A percentile compares a stretch with the other conserved stretches of the same genome.
These are phyloP conservation scores for Pteronotus mesoamericanus DNA, from an alignment of 2,797 vertebrate genomes.

Conservation along the genomic window DNA sequence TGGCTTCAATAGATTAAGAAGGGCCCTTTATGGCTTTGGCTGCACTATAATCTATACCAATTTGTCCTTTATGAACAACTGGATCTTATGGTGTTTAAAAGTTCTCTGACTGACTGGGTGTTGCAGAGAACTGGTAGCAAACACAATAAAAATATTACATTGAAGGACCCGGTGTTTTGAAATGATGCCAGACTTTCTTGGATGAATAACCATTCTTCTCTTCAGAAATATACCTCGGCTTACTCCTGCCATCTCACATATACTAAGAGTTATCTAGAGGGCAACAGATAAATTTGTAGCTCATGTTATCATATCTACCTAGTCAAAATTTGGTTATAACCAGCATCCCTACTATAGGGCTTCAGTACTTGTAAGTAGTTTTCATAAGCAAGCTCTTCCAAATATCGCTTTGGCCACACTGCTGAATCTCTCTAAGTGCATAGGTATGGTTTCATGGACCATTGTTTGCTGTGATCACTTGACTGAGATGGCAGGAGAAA, in stretches of 20 bases:
- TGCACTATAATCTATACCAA: background rate
- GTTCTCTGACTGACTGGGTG: background rate
- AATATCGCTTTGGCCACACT: background rate
- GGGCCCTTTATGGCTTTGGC: background rate
- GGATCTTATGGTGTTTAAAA: background rate
- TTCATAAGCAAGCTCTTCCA: background rate
- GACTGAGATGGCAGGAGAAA: background rate
- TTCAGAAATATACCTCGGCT: background rate
- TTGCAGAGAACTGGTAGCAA: background rate
- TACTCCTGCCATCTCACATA: background rate
- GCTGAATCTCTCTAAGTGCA: background rate
- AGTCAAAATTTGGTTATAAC: background rate
- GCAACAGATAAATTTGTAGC: background rate
- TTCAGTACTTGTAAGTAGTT: background rate
- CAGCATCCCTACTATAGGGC: background rate
- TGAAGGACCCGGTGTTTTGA: background rate
- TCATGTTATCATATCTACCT: background rate
- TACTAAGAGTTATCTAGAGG: background rate
- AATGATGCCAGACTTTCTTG: background rate
- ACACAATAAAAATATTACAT: background rate
- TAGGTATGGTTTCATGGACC: background rate
- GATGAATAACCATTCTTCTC: background rate
- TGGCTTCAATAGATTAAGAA: background rate
- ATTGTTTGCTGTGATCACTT: background rate
- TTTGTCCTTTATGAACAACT: background rate